Evolutionary conservation across 2,113 vertebrate genomes (phyloP).

Genomic region (rat (Rattus norvegicus)): GRCr8 NC_086019.1:221243001-221243500

Average conservation of each 20-base stretch:
- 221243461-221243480: background rate
- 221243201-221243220: background rate
- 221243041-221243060: background rate
- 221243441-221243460: background rate
- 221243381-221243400: background rate
- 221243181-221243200: background rate
- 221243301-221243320: background rate
- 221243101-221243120: slow-evolving; percentile 56
- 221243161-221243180: background rate
- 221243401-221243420: background rate
- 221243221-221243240: slow-evolving; percentile 36
- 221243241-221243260: background rate
- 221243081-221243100: background rate
- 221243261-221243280: background rate
- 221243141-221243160: background rate
- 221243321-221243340: background rate
- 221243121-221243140: slow-evolving; percentile 1
- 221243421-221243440: background rate
- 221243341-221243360: background rate
- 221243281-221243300: background rate
- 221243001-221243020: background rate
- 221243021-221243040: background rate
- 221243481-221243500: background rate
- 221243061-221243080: slow-evolving; percentile 9
- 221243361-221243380: background rate